Evolutionary conservation across 2,113 vertebrate species (phyloP), one percentile per base, ranked within the genome.

Genomic region (Nesoenas mayeri): DNA sequence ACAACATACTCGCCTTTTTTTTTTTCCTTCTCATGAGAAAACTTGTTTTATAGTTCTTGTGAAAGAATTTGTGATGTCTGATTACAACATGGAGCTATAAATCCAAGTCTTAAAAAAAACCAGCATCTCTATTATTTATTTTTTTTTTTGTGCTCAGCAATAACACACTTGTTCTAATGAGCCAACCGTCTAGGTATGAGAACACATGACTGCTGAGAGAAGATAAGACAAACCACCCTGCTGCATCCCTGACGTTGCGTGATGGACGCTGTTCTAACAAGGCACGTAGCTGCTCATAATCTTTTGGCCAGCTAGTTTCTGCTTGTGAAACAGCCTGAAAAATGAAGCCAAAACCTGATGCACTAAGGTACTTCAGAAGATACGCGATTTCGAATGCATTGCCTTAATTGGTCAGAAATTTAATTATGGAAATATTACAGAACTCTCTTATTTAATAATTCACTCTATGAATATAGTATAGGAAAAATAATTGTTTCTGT

Each of bases 31-130:
- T 79, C 93, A 86, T 78, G 84, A 95, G 94, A 92, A 95, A 96
- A 87, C 91, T 92, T 94, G 94, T 95, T 98, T 94, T 96, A 93
- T 96, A 83, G 95, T 85, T 93, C 87, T 95, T 90, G 83, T 83
- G 94, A 95, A 97, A 97, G 92, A 97, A 97, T 97, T 95, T 94
- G 92, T 85, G 96, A 92, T 95, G 94, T 56, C 92, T 79, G 96
- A 97, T 97, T 96, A 96, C 91, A 80, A 78, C 81, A 90, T 14
- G 34, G 91, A 94, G 87, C 86, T 94, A 95, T 96, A 95, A 96
- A 97, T 96, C 79, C 64, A 94, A 88, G 88, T 26, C 54, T 79
- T 89, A 77, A 93, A 85, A 38, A 77, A 38, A 48, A 6, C 1
- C 9, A 72, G 11, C 0, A 0, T 57, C 15, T 83, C 28, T 28